Evolutionary conservation across 2,113 vertebrate species (phyloP), one percentile per base, ranked within the genome.

Genomic region (Lycocorax pyrrhopterus): DNA sequence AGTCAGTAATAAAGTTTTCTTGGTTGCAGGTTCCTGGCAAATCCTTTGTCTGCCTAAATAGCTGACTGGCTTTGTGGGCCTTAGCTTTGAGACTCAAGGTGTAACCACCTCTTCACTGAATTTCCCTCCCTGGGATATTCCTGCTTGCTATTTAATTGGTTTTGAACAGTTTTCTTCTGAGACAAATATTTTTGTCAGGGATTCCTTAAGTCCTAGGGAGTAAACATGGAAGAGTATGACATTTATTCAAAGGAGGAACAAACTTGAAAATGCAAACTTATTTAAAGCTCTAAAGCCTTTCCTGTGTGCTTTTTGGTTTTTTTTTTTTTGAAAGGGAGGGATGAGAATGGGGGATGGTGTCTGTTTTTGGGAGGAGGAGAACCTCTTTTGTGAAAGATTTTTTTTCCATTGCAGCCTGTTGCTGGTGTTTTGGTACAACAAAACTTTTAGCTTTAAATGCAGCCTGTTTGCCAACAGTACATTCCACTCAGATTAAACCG

Each of bases 391-490:
- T 47, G 64, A 68, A 90, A 69, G 23, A 25, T 39, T 17, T 60
- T 85, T 91, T 90, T 95, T 82, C 76, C 84, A 64, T 59, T 84
- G 72, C 80, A 89, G 52, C 47, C 52, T 92, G 35, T 89, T 92
- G 47, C 63, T 89, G 32, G 59, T 95, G 80, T 78, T 95, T n/a
- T 72, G 62, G 56, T 91, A 62, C 77, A 94, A 84, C 66, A 78
- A 81, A 95, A 64, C 73, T 89, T 86, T 18, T 33, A 92, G 56
- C 64, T 90, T 94, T 89, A 81, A 96, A 77, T 41, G 64, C 69
- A 94, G 52, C 80, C 66, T 71, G 64, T 90, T 92, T 92, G 96
- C 95, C 95, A 94, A 44, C 52, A 91, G 68, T 26, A 72, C 81
- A 84, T 95, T 95, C 93, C 84, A 60, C 49, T 60, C 27, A 44